Evolutionary conservation across 37 sponge, comb jelly and placozoan genomes (phyloP).

Genomic region (Mnemiopsis leidyi): DNA sequence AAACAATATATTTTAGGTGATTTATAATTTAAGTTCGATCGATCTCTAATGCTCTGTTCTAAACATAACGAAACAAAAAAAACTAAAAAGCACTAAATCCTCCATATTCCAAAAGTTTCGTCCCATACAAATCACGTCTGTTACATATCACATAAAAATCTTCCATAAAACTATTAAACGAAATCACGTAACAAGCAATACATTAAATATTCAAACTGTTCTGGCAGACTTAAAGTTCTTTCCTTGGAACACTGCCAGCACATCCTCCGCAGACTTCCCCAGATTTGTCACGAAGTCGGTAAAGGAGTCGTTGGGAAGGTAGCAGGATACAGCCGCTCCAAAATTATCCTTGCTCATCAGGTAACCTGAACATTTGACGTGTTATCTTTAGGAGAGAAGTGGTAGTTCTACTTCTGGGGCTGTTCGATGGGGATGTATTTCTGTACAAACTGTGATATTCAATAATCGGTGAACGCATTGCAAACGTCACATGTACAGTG

Average conservation of each 20-base stretch:
- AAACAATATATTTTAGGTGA: too few relatives aligned
- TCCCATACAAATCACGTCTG: too few relatives aligned
- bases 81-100: too few relatives aligned
- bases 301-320: slow-evolving; percentile 47
- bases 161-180: too few relatives aligned
- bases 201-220: not conserved
- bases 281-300: not conserved
- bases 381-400: not conserved
- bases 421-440: not conserved
- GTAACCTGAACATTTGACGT: not conserved
- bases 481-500: too few relatives aligned
- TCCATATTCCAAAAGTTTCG: too few relatives aligned
- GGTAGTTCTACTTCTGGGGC: not conserved
- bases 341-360: not conserved
- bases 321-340: slow-evolving; percentile 51
- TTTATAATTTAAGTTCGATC: too few relatives aligned
- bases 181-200: not conserved
- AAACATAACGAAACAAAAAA: too few relatives aligned
- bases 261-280: not conserved
- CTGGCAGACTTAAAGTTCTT: slow-evolving; percentile 34
- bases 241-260: slow-evolving; percentile 13
- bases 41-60: too few relatives aligned
- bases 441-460: not conserved
- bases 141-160: too few relatives aligned
- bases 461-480: too few relatives aligned